These are phyloP conservation scores for Buathra laborator DNA, from an alignment of 2,888 invertebrate genomes.

Conservation along the genomic window DNA sequence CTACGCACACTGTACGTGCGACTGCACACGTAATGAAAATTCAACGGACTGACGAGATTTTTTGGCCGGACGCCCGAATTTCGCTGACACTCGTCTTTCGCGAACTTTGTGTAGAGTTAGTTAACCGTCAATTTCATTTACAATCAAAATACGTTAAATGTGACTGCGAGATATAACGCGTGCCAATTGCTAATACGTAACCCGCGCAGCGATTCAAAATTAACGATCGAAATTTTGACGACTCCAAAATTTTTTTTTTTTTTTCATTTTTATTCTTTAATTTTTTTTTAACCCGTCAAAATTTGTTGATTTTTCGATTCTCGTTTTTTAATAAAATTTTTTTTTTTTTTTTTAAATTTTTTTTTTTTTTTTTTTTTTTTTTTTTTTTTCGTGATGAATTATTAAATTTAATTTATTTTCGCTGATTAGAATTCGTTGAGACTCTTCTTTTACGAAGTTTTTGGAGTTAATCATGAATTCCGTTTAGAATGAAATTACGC, in stretches of 20 bases:
- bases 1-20: constrained; percentile 17
- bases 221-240: neutral
- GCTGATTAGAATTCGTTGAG: too few species aligned
- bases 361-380: too few species aligned
- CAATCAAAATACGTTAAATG: too few species aligned
- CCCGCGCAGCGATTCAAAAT: too few species aligned
- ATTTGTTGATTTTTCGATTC: neutral
- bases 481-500: too few species aligned
- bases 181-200: too few species aligned
- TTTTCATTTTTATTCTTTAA: neutral
- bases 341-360: too few species aligned
- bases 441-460: too few species aligned
- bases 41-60: constrained; percentile 42
- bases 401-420: too few species aligned
- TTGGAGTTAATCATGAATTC: too few species aligned
- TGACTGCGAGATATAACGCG: too few species aligned
- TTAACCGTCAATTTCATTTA: neutral
- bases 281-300: neutral
- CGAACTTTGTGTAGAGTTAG: constrained; percentile 14
- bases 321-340: neutral
- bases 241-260: neutral
- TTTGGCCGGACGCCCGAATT: constrained; percentile 44
- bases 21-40: constrained; percentile 48
- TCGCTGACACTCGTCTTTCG: neutral
- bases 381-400: too few species aligned